Percentiles rank a stretch among this genome's conserved stretches.
These are phyloP conservation scores for Zaprionus capensis DNA, from an alignment of 1,140 invertebrate genomes.

Conservation along the genomic window DNA sequence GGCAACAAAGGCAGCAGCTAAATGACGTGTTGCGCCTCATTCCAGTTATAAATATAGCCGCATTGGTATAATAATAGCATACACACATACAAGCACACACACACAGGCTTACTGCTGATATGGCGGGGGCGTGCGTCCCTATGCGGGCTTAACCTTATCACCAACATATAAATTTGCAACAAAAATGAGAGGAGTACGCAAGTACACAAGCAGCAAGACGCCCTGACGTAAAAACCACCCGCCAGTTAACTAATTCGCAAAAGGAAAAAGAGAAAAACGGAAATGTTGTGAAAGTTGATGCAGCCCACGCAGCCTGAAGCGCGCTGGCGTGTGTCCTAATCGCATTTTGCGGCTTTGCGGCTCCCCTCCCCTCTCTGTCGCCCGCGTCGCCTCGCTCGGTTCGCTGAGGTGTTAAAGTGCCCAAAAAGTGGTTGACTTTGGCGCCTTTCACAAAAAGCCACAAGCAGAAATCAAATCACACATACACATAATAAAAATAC, in stretches of 20 bases:
- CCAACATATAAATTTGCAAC: constrained; percentile 14
- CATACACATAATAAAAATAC: constrained; percentile 26
- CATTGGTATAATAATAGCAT: constrained; percentile 68
- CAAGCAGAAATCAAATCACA: constrained; percentile 8
- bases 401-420: constrained; percentile 26
- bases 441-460: constrained; percentile 65
- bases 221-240: constrained; percentile 48
- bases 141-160: constrained; percentile 72
- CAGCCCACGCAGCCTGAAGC: constrained; percentile 33
- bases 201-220: constrained; percentile 56
- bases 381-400: neutral
- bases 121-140: constrained; percentile 51
- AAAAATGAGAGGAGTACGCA: constrained; percentile 37
- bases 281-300: constrained; percentile 52
- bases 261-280: constrained; percentile 34
- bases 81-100: neutral
- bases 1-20: constrained; percentile 30
- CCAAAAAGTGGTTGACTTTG: constrained; percentile 45
- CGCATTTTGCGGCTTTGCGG: constrained; percentile 39
- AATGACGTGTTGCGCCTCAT: constrained; percentile 48
- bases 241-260: constrained; percentile 50
- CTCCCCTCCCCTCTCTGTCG: neutral
- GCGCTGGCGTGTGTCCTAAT: constrained; percentile 42
- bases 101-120: constrained; percentile 26
- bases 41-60: constrained; percentile 60